Base-by-base conservation (phyloP, 2,113 vertebrate genomes). In the Carassius carassius region DNA sequence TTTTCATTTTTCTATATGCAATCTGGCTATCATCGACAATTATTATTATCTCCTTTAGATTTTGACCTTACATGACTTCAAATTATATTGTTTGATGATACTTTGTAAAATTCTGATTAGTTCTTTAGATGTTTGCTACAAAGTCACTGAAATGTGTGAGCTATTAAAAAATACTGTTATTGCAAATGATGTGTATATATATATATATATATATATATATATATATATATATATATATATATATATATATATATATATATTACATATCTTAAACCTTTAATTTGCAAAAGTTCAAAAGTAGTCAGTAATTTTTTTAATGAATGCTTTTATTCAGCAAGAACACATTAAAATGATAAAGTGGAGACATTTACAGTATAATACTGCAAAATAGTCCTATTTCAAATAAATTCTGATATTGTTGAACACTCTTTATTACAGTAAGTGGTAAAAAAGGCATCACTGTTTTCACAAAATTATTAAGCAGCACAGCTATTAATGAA, bases 31-130 rank as follows among this genome's bases (percentile, higher is more conserved):
- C 74, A 32, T 32, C n/a, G 14, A 74, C 41, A 47, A 74, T 49
- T 49, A 51, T 44, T n/a, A 44, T 76, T 76, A 51, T 75, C n/a
- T 49, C 19, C n/a, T 25, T 49, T 47, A 74, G 3, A 75, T 47
- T 17, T 51, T 32, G 49, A 76, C 74, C 74, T 51, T 47, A 41
- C 1, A 14, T 23, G 41, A 74, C 12, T 16, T 76, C 16, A 32
- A 49, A 76, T 76, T 54, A 76, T 32, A 54, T 4, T 19, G 49
- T 76, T 25, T 6, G 14, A 32, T 1, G 16, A 29, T 19, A 76
- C 73, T 76, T 51, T 54, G 8, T 54, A 54, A 16, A 76, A 54
- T 49, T 74, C 41, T 74, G 70, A 47, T 74, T 23, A 74, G n/a
- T n/a, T 74, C 41, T 74, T 49, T 13, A 74, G 70, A 74, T 23